phyloP scores from a whole-genome alignment of 2,797 vertebrate genomes.

The Lacerta agilis region DNA sequence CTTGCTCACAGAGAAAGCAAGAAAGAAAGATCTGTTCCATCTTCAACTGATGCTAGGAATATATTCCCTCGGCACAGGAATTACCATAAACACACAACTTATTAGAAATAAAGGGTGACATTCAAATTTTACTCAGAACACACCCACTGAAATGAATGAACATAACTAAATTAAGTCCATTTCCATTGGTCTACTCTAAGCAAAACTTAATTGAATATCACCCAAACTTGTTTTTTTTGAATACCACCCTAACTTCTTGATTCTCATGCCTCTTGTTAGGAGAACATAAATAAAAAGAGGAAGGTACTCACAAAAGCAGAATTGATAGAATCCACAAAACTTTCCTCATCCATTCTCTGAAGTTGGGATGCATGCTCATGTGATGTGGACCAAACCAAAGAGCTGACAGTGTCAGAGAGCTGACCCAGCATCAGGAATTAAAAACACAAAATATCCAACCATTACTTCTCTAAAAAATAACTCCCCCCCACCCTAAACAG shows the following conservation, averaged over 20 bases:
- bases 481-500: neutral
- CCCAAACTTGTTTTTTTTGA: neutral
- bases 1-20: neutral
- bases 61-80: neutral
- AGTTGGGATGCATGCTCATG: conserved; percentile 90
- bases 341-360: conserved; percentile 90
- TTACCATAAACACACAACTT: neutral
- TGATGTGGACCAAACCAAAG: conserved; percentile 96
- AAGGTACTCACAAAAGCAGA: conserved; percentile 93
- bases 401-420: conserved; percentile 93
- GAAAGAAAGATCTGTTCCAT: neutral
- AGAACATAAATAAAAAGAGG: conserved; percentile 1
- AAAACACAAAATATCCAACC: conserved; percentile 25
- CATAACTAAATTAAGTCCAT: too few species aligned
- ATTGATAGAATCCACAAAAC: conserved; percentile 95
- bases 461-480: neutral
- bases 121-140: too few species aligned
- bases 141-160: too few species aligned
- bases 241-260: neutral
- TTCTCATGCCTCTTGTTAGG: neutral
- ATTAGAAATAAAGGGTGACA: too few species aligned
- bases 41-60: neutral
- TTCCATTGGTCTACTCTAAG: too few species aligned
- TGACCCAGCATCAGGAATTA: conserved; percentile 66
- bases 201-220: too few species aligned